Conservation (phyloP, 2,888 invertebrate genomes). For the Gasteruption jaculator region DNA sequence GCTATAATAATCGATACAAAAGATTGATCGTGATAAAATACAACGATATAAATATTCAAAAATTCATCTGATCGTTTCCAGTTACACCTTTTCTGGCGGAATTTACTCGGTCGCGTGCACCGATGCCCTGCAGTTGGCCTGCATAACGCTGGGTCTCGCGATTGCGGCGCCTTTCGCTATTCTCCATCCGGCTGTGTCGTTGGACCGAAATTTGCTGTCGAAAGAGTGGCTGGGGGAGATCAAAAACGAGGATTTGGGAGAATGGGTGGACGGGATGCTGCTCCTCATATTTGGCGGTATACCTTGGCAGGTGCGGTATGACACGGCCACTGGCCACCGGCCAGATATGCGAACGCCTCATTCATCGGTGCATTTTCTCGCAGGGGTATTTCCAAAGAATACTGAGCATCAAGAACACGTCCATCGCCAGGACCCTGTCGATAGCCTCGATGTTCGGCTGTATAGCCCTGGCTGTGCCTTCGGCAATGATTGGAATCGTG, state of each 20-base stretch:
- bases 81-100: conserved; percentile 67
- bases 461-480: conserved; percentile 62
- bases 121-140: conserved; percentile 65
- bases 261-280: conserved; percentile 59
- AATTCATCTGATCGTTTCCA: too few relatives aligned
- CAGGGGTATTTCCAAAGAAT: conserved; percentile 68
- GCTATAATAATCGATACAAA: too few relatives aligned
- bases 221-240: conserved; percentile 59
- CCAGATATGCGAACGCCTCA: background rate
- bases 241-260: conserved; percentile 50
- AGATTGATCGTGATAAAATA: too few relatives aligned
- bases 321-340: background rate
- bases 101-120: conserved; percentile 69
- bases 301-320: conserved; percentile 60
- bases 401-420: conserved; percentile 61
- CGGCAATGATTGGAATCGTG: conserved; percentile 64
- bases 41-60: too few relatives aligned
- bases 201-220: conserved; percentile 40
- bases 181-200: conserved; percentile 55
- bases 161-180: conserved; percentile 63
- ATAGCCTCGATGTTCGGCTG: conserved; percentile 64
- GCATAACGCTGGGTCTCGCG: conserved; percentile 64
- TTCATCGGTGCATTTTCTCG: background rate
- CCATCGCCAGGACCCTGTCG: conserved; percentile 62
- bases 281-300: conserved; percentile 64